Evolutionary conservation across 2,797 vertebrate genomes (phyloP).

Genomic region (Oophaga sylvatica): DNA sequence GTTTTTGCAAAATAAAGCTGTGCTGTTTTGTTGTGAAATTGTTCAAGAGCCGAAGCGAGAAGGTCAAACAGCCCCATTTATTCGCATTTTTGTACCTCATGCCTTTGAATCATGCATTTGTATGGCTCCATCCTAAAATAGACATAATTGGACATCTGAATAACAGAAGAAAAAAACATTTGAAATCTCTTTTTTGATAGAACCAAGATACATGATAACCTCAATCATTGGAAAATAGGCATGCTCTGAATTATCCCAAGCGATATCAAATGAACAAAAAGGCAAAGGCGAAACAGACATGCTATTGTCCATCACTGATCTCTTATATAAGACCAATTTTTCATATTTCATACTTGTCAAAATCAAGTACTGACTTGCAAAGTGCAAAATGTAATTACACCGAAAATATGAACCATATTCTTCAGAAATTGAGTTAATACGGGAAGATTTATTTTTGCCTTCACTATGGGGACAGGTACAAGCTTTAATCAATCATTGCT

Average conservation of each 20-base stretch:
- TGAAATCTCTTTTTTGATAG: background rate
- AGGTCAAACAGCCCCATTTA: constrained; percentile 27
- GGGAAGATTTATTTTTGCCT: background rate
- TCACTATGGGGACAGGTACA: background rate
- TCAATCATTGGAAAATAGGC: constrained; percentile 18
- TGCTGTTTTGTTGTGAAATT: constrained; percentile 22
- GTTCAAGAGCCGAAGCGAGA: background rate
- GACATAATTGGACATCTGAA: constrained; percentile 11
- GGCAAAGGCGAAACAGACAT: constrained; percentile 4
- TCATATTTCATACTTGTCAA: constrained; percentile 31
- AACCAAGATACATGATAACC: constrained; percentile 17
- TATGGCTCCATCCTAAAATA: constrained; percentile 11
- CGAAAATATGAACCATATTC: constrained; percentile 9
- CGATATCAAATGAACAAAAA: constrained; percentile 1
- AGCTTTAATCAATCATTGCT: background rate
- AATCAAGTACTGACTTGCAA: constrained; percentile 14
- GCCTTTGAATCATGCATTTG: constrained; percentile 10
- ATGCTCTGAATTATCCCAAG: constrained; percentile 12
- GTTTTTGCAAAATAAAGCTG: constrained; percentile 30
- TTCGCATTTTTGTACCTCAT: background rate
- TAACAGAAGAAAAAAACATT: background rate
- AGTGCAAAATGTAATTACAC: constrained; percentile 13
- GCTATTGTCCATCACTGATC: constrained; percentile 6
- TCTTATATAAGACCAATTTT: constrained; percentile 7
- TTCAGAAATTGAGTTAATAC: background rate